Evolutionary conservation across 2,113 vertebrate species (phyloP), one percentile per base, ranked within the genome.

Genomic region (Neolamprologus devosi): DNA sequence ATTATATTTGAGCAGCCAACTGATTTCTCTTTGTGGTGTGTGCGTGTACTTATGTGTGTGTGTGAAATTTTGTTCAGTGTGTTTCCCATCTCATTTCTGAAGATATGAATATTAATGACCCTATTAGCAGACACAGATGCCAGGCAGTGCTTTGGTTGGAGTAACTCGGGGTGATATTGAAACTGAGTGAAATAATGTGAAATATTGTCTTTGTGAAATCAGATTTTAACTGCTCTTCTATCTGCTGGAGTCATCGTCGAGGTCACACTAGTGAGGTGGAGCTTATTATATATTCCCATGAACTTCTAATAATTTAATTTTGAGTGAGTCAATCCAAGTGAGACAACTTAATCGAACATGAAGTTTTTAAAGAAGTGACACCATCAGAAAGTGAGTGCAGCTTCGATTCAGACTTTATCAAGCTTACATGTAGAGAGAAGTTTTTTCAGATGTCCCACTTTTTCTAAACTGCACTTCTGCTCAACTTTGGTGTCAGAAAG

Each of bases 81-180:
- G 88, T 80, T 82, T 86, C 90, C 91, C 85, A 87, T 85, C 90
- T 95, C 88, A 88, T 92, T 83, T 90, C 91, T 85, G 87, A 89
- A 87, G 89, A 92, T 91, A 95, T 95, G 94, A 95, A 95, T 95
- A 95, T 94, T 95, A 94, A 95, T 92, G 85, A 91, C 80, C 86
- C 86, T 81, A 94, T 95, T 95, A 94, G 88, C 80, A 88, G 88
- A 90, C 90, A 89, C 81, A 92, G 89, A 93, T 90, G 88, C 90
- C 91, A 93, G 89, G 70, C 86, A 65, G 81, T 28, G 91, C 87
- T 73, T 85, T 90, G 93, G 82, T 92, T 91, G 81, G 89, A 88
- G 86, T 85, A 90, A 94, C 89, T 81, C 26, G 70, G 82, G 90
- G 85, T 89, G 87, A 88, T 63, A 86, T 33, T 87, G 83, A 89